Percentiles rank a stretch among this genome's conserved stretches.
Evolutionary conservation across 1,140 invertebrate species (phyloP).

Genomic region (Gonioctena quinquepunctata): DNA sequence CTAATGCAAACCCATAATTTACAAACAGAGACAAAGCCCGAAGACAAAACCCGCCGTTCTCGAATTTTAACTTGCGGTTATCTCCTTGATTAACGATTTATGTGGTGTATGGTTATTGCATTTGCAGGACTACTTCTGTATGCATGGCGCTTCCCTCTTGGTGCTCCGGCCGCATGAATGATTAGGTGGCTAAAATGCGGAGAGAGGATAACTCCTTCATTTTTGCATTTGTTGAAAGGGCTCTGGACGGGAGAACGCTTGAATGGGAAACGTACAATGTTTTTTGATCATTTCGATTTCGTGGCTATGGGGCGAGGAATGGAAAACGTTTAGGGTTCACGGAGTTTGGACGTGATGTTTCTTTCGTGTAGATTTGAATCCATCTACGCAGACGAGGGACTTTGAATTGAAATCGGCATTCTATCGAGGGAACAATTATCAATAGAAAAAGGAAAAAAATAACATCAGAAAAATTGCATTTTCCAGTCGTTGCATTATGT

Average conservation of each 20-base stretch:
- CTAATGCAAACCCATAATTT: neutral
- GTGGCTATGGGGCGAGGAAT: neutral
- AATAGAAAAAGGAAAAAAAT: too few relatives aligned
- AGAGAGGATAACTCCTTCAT: neutral
- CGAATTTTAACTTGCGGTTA: neutral
- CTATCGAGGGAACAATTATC: too few relatives aligned
- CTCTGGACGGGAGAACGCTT: neutral
- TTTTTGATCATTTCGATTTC: neutral
- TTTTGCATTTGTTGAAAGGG: neutral
- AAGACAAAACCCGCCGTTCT: neutral
- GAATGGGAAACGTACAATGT: neutral
- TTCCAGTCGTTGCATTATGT: too few relatives aligned
- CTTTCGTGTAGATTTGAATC: too few relatives aligned
- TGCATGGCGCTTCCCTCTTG: neutral
- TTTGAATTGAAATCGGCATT: too few relatives aligned
- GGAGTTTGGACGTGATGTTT: too few relatives aligned
- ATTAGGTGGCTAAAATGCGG: neutral
- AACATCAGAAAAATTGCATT: too few relatives aligned
- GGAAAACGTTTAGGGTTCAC: neutral
- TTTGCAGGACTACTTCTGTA: neutral
- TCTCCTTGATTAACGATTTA: conserved; percentile 8
- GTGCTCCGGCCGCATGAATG: neutral
- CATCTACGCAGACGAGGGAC: too few relatives aligned
- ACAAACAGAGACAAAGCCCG: neutral
- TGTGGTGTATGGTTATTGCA: conserved; percentile 7